Evolutionary conservation across 2,113 vertebrate species (phyloP), one percentile per base, ranked within the genome.

Genomic region (Sigmodon hispidus): DNA sequence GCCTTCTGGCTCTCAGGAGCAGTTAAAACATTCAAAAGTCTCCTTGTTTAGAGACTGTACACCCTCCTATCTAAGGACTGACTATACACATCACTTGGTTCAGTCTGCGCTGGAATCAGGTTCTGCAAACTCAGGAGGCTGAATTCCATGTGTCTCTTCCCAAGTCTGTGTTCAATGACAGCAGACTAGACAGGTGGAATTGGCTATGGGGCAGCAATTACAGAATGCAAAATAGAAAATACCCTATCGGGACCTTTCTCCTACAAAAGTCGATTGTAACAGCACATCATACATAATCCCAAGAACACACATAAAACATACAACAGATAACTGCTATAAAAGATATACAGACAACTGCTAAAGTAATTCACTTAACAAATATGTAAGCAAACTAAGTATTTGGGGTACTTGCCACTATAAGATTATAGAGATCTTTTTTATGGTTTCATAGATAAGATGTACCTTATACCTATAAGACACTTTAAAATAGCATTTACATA

Each of bases 321-420:
- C 52, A 93, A 81, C 63, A 86, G 40, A 85, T 87, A 87, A 61
- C 11, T 63, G 24, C 57, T 84, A 34, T 8, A 84, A 43, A 43
- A 61, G 13, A 63, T 19, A 63, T 63, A 55, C 13, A 40, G 36
- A 72, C 80, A 65, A 34, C 50, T 87, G 45, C 65, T 97, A 59
- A 16, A 95, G 85, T 63, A 77, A 40, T 86, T 67, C 48, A 92
- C 73, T 91, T 90, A 96, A 92, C 45, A 76, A 94, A 97, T 31
- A 2, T 31, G 72, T 96, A 88, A 48, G 57, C 10, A 63, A 95
- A 94, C 36, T 85, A 95, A 94, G 63, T 79, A 89, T n/a, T 72
- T 16, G 70, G n/a, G 10, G 19, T 19, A 45, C 80, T 79, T 96
- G 65, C n/a, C 61, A 86, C 61, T 87, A 19, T 76, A 57, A 91